Conservation (phyloP, 2,888 invertebrate genomes). For the Matsumyia berberina region DNA sequence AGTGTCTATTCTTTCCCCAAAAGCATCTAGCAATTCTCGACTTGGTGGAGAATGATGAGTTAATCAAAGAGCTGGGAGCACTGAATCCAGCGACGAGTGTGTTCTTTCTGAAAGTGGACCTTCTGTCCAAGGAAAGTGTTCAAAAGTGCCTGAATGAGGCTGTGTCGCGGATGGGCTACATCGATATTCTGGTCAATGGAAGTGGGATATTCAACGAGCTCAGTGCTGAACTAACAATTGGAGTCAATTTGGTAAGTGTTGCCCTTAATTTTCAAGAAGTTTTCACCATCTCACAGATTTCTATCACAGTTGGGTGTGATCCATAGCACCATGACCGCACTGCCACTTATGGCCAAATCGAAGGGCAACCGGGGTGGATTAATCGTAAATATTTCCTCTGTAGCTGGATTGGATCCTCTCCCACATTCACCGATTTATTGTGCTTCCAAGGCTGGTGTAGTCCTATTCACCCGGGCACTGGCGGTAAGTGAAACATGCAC, state of each 20-base stretch:
- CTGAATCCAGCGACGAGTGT: slow-evolving; percentile 78
- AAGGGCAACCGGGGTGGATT: slow-evolving; percentile 83
- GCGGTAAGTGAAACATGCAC: slow-evolving; percentile 79
- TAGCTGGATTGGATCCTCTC: slow-evolving; percentile 79
- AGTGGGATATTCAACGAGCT: slow-evolving; percentile 81
- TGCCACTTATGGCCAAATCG: slow-evolving; percentile 83
- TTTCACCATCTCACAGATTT: accelerated
- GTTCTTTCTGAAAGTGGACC: slow-evolving; percentile 80
- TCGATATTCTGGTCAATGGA: slow-evolving; percentile 70
- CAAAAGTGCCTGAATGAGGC: slow-evolving; percentile 79
- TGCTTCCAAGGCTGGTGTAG: slow-evolving; percentile 83
- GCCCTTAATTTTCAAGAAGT: not conserved
- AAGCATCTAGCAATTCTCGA: slow-evolving; percentile 81
- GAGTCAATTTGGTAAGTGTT: slow-evolving; percentile 81
- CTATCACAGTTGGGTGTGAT: slow-evolving; percentile 83
- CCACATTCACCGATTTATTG: slow-evolving; percentile 80
- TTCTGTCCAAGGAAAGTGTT: slow-evolving; percentile 79
- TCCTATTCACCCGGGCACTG: slow-evolving; percentile 82
- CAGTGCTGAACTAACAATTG: slow-evolving; percentile 80
- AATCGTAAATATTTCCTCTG: slow-evolving; percentile 83
- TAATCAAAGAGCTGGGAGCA: slow-evolving; percentile 80
- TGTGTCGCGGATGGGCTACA: slow-evolving; percentile 70
- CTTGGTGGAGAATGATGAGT: slow-evolving; percentile 81
- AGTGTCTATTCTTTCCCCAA: not conserved
- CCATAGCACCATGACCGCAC: slow-evolving; percentile 82